phyloP scores from a whole-genome alignment of 1,140 invertebrate genomes.

The Laupala kohalensis region DNA sequence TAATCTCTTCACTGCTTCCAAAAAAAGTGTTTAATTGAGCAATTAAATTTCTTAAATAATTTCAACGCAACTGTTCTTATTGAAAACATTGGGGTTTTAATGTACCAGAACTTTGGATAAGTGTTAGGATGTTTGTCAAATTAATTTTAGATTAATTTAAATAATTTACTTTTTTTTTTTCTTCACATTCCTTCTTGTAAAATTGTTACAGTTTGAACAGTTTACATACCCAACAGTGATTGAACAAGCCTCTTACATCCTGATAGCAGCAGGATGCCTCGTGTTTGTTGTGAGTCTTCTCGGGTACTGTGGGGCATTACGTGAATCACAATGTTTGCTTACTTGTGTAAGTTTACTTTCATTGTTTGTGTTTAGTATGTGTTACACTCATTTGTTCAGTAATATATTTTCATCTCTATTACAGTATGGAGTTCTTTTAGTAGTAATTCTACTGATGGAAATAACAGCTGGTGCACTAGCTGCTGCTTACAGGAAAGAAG shows the following conservation, averaged over 20 bases:
- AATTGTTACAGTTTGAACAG: conserved; percentile 32
- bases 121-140: too few species aligned
- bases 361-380: not conserved
- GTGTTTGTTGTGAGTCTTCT: conserved; percentile 74
- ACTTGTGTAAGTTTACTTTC: conserved; percentile 45
- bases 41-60: too few species aligned
- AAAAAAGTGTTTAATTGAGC: too few species aligned
- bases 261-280: conserved; percentile 64
- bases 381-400: too few species aligned
- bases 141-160: too few species aligned
- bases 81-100: too few species aligned
- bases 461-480: conserved; percentile 55
- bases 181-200: too few species aligned
- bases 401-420: not conserved
- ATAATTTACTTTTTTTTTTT: too few species aligned
- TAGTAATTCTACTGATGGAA: conserved; percentile 55
- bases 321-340: conserved; percentile 66
- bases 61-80: too few species aligned
- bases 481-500: conserved; percentile 51
- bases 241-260: conserved; percentile 50
- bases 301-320: conserved; percentile 74
- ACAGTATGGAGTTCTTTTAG: conserved; percentile 58
- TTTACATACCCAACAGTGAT: conserved; percentile 46
- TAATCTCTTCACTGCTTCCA: too few species aligned
- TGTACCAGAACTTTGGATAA: too few species aligned